Conservation (phyloP, 2,113 vertebrate species). For the Tachysurus fulvidraco region DNA sequence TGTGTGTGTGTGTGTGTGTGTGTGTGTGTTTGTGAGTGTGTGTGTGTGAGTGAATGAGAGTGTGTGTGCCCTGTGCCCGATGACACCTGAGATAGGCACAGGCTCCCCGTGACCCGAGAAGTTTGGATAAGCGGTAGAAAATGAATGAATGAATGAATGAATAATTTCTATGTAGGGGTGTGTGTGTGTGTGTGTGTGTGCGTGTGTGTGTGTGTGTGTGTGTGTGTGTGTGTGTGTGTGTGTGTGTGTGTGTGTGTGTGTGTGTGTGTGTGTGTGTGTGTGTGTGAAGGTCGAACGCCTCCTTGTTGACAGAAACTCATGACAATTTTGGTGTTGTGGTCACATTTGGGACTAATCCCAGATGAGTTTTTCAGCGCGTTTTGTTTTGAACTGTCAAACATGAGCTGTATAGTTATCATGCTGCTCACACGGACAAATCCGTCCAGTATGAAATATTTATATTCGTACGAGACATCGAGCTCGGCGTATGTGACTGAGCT, state of each 20-base stretch:
- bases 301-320: not conserved
- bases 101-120: too few species aligned
- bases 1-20: too few species aligned
- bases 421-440: not conserved
- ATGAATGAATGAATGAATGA: too few species aligned
- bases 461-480: not conserved
- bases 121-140: too few species aligned
- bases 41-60: too few species aligned
- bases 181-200: not conserved
- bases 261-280: not conserved
- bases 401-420: not conserved
- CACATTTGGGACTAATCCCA: not conserved
- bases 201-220: not conserved
- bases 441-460: not conserved
- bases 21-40: too few species aligned
- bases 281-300: not conserved
- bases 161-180: not conserved
- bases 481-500: not conserved
- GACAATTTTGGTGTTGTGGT: not conserved
- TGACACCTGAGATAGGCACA: too few species aligned
- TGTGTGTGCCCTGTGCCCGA: too few species aligned
- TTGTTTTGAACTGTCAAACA: not conserved
- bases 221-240: not conserved
- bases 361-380: not conserved
- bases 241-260: not conserved